phyloP scores from a whole-genome alignment of 1,140 invertebrate species.

The Acromyrmex echinatior region DNA sequence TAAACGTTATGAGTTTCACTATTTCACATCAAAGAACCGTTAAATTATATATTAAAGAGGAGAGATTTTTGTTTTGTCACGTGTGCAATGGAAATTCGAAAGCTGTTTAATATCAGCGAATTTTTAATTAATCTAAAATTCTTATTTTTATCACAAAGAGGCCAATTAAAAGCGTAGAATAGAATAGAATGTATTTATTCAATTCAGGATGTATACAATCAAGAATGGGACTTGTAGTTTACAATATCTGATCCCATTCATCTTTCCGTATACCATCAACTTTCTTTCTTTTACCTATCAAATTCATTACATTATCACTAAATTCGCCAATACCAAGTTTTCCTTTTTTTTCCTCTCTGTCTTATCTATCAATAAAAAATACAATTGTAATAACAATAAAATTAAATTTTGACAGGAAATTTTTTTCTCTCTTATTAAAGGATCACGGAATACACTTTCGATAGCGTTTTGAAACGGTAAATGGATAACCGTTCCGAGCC shows the following conservation, averaged over 20 bases:
- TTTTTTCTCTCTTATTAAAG: not conserved
- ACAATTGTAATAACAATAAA: not conserved
- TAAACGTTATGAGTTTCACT: not conserved
- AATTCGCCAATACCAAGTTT: no score
- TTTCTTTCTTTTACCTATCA: no score
- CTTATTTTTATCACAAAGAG: not conserved
- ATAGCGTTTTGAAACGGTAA: constrained; percentile 42
- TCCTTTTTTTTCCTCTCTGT: no score
- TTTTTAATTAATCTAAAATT: not conserved
- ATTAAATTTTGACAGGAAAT: not conserved
- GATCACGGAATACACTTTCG: constrained; percentile 3
- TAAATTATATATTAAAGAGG: not conserved
- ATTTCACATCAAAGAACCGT: constrained; percentile 6
- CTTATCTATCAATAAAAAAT: not conserved
- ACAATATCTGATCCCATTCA: no score
- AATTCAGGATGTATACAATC: no score
- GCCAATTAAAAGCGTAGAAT: no score
- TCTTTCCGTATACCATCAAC: no score
- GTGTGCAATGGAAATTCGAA: not conserved
- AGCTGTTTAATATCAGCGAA: not conserved
- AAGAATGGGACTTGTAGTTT: no score
- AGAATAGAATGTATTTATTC: no score
- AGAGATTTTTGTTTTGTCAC: not conserved
- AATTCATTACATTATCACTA: no score
- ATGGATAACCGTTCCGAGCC: constrained; percentile 30